phyloP scores from a whole-genome alignment of 2,888 invertebrate species.

The Danaus chrysippus region DNA sequence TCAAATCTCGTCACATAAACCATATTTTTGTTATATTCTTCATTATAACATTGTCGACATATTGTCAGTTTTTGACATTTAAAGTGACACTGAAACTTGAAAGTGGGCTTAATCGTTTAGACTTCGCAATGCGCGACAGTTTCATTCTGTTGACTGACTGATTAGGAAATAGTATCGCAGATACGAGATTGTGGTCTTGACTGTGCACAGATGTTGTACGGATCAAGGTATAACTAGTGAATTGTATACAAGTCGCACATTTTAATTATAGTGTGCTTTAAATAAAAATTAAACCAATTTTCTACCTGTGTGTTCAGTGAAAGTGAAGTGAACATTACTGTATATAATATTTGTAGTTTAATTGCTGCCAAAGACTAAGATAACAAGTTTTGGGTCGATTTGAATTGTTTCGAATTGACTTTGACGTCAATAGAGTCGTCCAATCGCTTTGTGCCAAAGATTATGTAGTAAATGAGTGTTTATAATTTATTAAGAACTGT shows the following conservation, averaged over 20 bases:
- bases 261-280: conserved; percentile 19
- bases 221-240: conserved; percentile 19
- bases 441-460: conserved; percentile 60
- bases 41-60: too few relatives aligned
- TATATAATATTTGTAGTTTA: conserved; percentile 21
- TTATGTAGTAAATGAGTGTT: conserved; percentile 48
- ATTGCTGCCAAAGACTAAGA: conserved; percentile 37
- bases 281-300: conserved; percentile 23
- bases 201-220: conserved; percentile 10
- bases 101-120: neutral
- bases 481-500: conserved; percentile 50
- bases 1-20: too few relatives aligned
- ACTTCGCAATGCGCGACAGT: conserved; percentile 17
- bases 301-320: conserved; percentile 26
- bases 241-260: conserved; percentile 16
- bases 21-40: too few relatives aligned
- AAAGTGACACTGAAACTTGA: conserved; percentile 4
- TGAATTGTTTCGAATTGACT: conserved; percentile 59
- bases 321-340: conserved; percentile 49
- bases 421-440: conserved; percentile 68
- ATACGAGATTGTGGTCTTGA: neutral
- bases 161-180: conserved; percentile 12
- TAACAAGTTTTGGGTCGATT: conserved; percentile 54
- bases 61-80: too few relatives aligned
- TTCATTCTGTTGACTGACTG: conserved; percentile 28